Base-by-base conservation (phyloP, 2,888 invertebrate species). In the Dyspetes luteomarginatus region DNA sequence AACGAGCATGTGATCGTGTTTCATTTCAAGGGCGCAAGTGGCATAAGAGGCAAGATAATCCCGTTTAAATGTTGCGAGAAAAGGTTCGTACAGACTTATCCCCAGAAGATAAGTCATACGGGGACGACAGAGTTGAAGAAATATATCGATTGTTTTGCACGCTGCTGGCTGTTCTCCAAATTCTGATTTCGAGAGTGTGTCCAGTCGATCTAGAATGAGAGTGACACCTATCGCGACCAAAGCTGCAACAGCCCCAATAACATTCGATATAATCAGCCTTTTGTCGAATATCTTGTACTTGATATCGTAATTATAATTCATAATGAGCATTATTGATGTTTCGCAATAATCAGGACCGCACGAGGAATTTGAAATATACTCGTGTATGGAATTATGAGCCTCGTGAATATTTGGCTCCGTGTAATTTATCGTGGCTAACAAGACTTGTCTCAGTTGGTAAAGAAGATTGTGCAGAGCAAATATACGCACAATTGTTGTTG, bases 31-130 rank as follows among this genome's bases (percentile, higher is more conserved):
- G 2, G 28, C 15, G 48, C 77, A 77, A 1, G 30, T 65, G 3
- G 36, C 77, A 2, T 77, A 77, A n/a, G 64, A 56, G 12, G 71
- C 64, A 19, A 77, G n/a, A 7, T 77, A 77, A n/a, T 64, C 56
- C 0, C 56, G 64, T 41, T 52, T 24, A 1, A 77, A 12, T 0
- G 48, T 77, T 2, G 55, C 56, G 7, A 77, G 26, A 41, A 77
- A 77, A 0, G 77, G 77, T 50, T 71, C 56, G 56, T 77, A 77
- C 0, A 77, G 24, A 19, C 64, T 64, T 5, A 77, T 71, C 12
- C 77, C 77, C 4, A 77, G 12, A 17, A 77, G 71, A 71, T 77
- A 77, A 9, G 77, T 45, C 77, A 77, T 71, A 0, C 77, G 62
- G 0, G 65, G 77, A 17, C 77, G 77, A 26, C 77, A 77, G 0